Percentiles rank a stretch among this genome's conserved stretches.
Conservation (phyloP, 2,888 invertebrate species). For the Luffia ferchaultella region DNA sequence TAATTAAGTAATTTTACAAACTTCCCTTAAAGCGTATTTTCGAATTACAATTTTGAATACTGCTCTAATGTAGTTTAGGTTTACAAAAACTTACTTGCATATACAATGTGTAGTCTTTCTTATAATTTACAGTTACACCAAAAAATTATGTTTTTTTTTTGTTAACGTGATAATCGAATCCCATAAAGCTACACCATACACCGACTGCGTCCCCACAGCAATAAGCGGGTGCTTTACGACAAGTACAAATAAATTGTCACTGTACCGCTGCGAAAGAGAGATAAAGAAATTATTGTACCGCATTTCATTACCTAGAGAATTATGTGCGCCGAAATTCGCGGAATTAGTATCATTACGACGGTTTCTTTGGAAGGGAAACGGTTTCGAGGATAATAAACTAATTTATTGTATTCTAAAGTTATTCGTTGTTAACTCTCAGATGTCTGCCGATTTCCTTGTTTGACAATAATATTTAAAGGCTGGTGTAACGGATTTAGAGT, state of each 20-base stretch:
- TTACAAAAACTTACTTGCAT: no score
- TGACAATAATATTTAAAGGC: no score
- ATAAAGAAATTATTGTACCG: slow-evolving; percentile 45
- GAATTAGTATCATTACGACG: not conserved
- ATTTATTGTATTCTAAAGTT: not conserved
- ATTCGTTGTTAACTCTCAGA: not conserved
- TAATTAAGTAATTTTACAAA: no score
- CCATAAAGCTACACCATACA: not conserved
- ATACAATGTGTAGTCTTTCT: no score
- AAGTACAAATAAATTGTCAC: slow-evolving; percentile 31
- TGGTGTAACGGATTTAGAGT: no score
- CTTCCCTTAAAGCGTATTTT: no score
- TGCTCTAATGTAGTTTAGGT: no score
- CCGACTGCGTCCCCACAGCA: not conserved
- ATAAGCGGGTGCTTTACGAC: slow-evolving; percentile 19
- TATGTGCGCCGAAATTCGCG: not conserved
- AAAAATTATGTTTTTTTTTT: no score
- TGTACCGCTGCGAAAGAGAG: slow-evolving; percentile 33
- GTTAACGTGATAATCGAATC: not conserved
- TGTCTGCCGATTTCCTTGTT: no score
- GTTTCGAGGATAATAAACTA: not conserved
- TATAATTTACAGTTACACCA: no score
- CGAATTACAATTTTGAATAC: no score
- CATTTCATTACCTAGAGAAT: slow-evolving; percentile 1
- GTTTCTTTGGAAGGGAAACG: not conserved